Conservation (phyloP, 2,888 invertebrate species). For the Drosophila glabriapex region DNA sequence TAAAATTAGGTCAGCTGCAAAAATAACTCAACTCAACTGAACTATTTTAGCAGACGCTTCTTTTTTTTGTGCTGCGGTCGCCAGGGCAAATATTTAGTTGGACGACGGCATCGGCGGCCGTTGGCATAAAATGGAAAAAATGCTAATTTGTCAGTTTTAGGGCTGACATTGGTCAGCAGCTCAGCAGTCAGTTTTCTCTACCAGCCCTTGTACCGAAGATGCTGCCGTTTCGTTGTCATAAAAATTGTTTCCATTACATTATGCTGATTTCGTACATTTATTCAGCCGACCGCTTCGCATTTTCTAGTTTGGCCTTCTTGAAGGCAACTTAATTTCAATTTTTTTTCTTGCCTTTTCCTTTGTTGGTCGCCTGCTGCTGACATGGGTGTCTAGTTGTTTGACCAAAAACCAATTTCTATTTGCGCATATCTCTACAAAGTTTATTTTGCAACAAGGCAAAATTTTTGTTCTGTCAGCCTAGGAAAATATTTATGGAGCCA, state of each 20-base stretch:
- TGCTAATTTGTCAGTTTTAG: constrained; percentile 81
- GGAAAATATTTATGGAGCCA: constrained; percentile 1
- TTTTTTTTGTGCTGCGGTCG: constrained; percentile 36
- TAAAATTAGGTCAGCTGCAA: constrained; percentile 83
- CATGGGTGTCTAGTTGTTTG: constrained; percentile 57
- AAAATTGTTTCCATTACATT: constrained; percentile 82
- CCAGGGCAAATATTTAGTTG: constrained; percentile 74
- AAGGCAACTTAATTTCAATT: constrained; percentile 74
- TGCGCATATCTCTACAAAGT: constrained; percentile 63
- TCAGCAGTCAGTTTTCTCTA: constrained; percentile 7
- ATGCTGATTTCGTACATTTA: constrained; percentile 81
- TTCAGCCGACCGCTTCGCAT: constrained; percentile 64
- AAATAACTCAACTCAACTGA: constrained; percentile 75
- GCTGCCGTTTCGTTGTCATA: constrained; percentile 65
- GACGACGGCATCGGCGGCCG: constrained; percentile 39
- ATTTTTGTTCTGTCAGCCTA: constrained; percentile 12
- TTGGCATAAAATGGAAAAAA: constrained; percentile 75
- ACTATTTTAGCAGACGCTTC: constrained; percentile 69
- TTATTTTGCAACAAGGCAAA: constrained; percentile 63
- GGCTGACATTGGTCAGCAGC: constrained; percentile 70
- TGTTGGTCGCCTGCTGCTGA: constrained; percentile 43
- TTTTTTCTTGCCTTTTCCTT: constrained; percentile 24
- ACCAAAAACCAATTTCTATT: constrained; percentile 74
- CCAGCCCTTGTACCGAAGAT: constrained; percentile 6
- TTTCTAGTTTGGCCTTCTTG: constrained; percentile 51